These are phyloP conservation scores for Meriones unguiculatus DNA, from an alignment of 2,113 vertebrate species.

Conservation along the genomic window DNA sequence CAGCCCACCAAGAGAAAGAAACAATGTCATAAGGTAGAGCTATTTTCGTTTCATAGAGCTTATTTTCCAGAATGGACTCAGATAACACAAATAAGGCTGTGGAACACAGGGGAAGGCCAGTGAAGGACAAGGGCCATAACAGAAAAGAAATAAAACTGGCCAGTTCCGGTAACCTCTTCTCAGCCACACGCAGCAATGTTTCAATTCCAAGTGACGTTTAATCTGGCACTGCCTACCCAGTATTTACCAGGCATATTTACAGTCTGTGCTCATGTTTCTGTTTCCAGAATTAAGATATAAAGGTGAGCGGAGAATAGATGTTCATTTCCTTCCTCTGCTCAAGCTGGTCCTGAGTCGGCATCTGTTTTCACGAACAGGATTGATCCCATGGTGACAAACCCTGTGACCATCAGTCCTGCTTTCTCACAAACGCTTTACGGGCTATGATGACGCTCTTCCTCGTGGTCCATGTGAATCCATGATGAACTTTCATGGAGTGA, in stretches of 20 bases:
- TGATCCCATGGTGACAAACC: neutral
- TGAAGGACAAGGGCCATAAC: neutral
- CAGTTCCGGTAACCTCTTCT: too few relatives aligned
- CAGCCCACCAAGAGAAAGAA: neutral
- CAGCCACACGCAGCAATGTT: neutral
- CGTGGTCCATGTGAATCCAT: neutral
- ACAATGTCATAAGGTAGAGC: neutral
- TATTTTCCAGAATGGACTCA: neutral
- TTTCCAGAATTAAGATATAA: neutral
- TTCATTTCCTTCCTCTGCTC: neutral
- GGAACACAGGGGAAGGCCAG: neutral
- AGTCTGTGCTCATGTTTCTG: neutral
- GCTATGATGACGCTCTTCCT: neutral
- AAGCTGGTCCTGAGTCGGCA: neutral
- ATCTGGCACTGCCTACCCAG: neutral
- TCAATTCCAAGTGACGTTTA: neutral
- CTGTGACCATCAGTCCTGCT: neutral
- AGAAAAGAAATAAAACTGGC: neutral
- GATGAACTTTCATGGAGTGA: neutral
- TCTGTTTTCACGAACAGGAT: neutral
- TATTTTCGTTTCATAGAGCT: neutral
- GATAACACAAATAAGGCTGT: neutral
- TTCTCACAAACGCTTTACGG: neutral
- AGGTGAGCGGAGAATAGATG: too few relatives aligned
- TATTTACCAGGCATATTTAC: neutral